Evolutionary conservation across 2,797 vertebrate genomes (phyloP).

Genomic region (Garrulus glandarius): DNA sequence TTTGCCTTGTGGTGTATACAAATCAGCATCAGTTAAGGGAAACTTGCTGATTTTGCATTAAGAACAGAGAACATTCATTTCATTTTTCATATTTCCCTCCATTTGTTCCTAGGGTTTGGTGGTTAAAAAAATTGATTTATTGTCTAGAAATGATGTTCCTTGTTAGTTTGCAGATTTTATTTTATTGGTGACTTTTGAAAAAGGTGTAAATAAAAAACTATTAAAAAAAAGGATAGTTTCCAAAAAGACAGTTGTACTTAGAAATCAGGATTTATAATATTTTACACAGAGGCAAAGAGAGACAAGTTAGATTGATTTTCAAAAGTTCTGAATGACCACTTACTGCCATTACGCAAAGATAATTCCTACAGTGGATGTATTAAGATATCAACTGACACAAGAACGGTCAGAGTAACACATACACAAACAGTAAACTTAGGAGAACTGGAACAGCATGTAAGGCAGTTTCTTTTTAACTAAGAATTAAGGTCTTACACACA

Average conservation of each 20-base stretch:
- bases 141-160: neutral
- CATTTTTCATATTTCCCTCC: neutral
- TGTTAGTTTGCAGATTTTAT: neutral
- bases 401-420: neutral
- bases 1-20: neutral
- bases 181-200: neutral
- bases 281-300: neutral
- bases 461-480: neutral
- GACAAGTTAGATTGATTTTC: neutral
- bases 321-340: neutral
- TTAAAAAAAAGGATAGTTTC: rapidly evolving
- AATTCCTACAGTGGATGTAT: neutral
- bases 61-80: neutral
- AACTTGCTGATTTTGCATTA: neutral
- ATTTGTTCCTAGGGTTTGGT: neutral
- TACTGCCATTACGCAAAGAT: neutral
- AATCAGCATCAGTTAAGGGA: neutral
- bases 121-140: neutral
- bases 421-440: neutral
- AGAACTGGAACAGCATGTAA: neutral
- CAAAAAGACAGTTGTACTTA: neutral
- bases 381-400: neutral
- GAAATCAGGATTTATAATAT: neutral
- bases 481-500: neutral
- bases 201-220: neutral